Base-by-base conservation (phyloP, 2,888 invertebrate species). In the Pyrrhosoma nymphula region DNA sequence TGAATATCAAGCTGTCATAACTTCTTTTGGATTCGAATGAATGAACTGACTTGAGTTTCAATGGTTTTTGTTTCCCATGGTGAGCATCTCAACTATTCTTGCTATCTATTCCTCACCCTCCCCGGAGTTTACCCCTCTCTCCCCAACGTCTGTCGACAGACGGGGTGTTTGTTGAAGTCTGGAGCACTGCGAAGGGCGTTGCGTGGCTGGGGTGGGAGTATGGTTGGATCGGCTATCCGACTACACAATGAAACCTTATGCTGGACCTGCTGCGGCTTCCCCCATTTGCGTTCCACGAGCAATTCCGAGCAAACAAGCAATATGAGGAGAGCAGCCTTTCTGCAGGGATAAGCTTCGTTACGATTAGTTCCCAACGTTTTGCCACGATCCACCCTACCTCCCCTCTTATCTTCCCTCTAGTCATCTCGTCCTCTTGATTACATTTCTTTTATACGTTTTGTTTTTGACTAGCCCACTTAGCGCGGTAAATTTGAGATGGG, bases 201-300 rank as follows among this genome's bases (percentile, higher is more conserved):
- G 4, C 4, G 69, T 69, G 69, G 69, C 10, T 35, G 82, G 18
- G 82, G 82, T 1, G 16, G 14, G 0, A 16, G 35, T 8, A 82
- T 60, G 60, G 60, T 56, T 55, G 56, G n/a, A 56, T 69, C 26
- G 39, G 26, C 93, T 20, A 69, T 69, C 93, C 39, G 69, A 26
- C 93, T 10, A 39, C 69, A 39, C 93, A 93, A 26, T 39, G 93
- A 93, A 89, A 89, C 89, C 89, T 18, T 93, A 56, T 30, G 30
- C 82, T 35, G 35, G 30, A 82, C 35, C 26, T n/a, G 91, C 20
- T 63, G 91, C 91, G 63, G 91, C 63, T 91, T 63, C 69, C 69
- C 18, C 63, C 39, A 69, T 93, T 93, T 93, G 69, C 93, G 69
- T 93, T 55, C 23, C 69, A 69, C 35, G 91, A 12, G 93, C 93